These are phyloP conservation scores for Salticus scenicus DNA, from an alignment of 2,888 invertebrate genomes.

Conservation along the genomic window DNA sequence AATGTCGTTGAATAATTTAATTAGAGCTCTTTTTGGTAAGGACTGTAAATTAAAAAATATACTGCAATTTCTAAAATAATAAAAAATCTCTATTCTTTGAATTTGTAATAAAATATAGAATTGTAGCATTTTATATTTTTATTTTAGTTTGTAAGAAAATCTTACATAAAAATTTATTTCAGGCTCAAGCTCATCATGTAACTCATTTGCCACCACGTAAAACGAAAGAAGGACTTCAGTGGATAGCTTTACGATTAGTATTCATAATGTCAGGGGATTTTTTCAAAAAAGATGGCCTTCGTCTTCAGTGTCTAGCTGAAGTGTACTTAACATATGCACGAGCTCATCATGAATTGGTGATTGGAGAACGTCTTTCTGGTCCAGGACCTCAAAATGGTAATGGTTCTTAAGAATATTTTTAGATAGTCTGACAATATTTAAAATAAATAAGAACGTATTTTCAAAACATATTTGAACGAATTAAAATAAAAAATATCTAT, in stretches of 20 bases:
- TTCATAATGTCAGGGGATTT: conserved; percentile 50
- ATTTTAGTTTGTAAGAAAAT: too few species aligned
- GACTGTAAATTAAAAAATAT: too few species aligned
- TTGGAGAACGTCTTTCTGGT: conserved; percentile 59
- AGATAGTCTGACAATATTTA: neutral
- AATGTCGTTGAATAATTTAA: too few species aligned
- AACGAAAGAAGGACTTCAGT: conserved; percentile 58
- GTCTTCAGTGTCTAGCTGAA: conserved; percentile 57
- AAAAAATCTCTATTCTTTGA: too few species aligned
- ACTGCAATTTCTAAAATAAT: too few species aligned
- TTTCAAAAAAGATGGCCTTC: conserved; percentile 52
- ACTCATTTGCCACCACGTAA: conserved; percentile 50
- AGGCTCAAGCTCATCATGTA: conserved; percentile 58
- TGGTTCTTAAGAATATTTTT: too few species aligned
- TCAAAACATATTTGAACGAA: too few species aligned
- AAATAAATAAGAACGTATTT: too few species aligned
- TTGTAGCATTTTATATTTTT: too few species aligned
- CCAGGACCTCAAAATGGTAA: conserved; percentile 66
- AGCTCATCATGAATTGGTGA: conserved; percentile 57
- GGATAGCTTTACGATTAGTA: conserved; percentile 47
- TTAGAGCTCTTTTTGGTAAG: too few species aligned
- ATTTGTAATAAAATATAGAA: too few species aligned
- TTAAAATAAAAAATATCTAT: too few species aligned
- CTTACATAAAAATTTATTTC: neutral
- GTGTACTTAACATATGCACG: conserved; percentile 56